Evolutionary conservation across 2,797 vertebrate species (phyloP).

Genomic region (Pempheris klunzingeri): DNA sequence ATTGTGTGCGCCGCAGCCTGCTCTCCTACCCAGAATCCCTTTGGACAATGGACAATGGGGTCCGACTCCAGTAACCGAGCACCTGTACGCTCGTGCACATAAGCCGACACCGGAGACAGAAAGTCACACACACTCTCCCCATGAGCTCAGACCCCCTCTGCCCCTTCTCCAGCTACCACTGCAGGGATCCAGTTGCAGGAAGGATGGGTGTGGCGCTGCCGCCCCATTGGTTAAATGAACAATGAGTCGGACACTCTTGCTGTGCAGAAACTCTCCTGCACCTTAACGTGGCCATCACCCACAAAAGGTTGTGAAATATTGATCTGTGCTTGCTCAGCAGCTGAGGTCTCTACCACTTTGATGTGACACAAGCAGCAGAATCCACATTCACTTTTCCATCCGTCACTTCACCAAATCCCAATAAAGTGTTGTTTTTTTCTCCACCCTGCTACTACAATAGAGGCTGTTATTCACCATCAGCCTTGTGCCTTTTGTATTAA

Average conservation of each 20-base stretch:
- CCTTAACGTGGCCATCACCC: slow-evolving; percentile 6
- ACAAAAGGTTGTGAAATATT: slow-evolving; percentile 34
- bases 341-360: slow-evolving; percentile 15
- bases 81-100: slow-evolving; percentile 51
- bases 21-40: slow-evolving; percentile 60
- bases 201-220: slow-evolving; percentile 71
- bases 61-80: slow-evolving; percentile 67
- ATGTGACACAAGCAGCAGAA: neutral
- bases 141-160: slow-evolving; percentile 13
- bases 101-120: slow-evolving; percentile 48
- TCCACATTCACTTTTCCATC: slow-evolving; percentile 10
- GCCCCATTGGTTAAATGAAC: slow-evolving; percentile 26
- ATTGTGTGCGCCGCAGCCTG: slow-evolving; percentile 48
- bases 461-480: slow-evolving; percentile 14
- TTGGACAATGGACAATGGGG: slow-evolving; percentile 80
- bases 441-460: neutral
- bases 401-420: slow-evolving; percentile 1
- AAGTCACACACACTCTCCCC: slow-evolving; percentile 27
- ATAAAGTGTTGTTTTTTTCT: neutral
- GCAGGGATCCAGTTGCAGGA: slow-evolving; percentile 76
- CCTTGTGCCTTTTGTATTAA: slow-evolving; percentile 21
- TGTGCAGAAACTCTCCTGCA: neutral
- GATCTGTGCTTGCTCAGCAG: slow-evolving; percentile 31
- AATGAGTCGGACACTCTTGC: slow-evolving; percentile 6
- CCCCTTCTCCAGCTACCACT: slow-evolving; percentile 12